Percentiles rank a stretch among this genome's conserved stretches.
Evolutionary conservation across 2,888 invertebrate genomes (phyloP).

Genomic region (Parapristionchus giblindavisi): DNA sequence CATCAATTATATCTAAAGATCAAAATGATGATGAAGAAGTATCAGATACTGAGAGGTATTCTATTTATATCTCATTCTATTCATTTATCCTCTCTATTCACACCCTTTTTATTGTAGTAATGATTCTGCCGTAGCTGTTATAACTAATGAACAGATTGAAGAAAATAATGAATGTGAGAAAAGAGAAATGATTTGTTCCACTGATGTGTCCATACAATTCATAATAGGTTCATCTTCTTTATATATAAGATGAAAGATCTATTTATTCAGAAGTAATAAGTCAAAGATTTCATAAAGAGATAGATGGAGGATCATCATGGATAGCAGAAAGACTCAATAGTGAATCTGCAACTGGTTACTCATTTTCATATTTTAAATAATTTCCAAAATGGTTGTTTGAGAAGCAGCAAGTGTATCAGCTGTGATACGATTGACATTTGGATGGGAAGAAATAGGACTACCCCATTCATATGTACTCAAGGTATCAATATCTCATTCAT

Average conservation of each 20-base stretch:
- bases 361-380: neutral
- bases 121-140: slow-evolving; percentile 25
- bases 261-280: slow-evolving; percentile 3
- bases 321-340: slow-evolving; percentile 32
- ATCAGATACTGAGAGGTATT: slow-evolving; percentile 29
- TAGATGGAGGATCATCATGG: slow-evolving; percentile 26
- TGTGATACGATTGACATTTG: slow-evolving; percentile 35
- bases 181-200: slow-evolving; percentile 29
- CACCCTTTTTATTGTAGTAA: slow-evolving; percentile 7
- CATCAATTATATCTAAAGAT: slow-evolving; percentile 30
- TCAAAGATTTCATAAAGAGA: slow-evolving; percentile 1
- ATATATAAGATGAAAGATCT: slow-evolving; percentile 14
- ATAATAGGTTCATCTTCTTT: slow-evolving; percentile 17
- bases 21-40: slow-evolving; percentile 24
- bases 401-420: slow-evolving; percentile 26
- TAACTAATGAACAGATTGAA: neutral
- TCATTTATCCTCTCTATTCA: neutral
- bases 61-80: neutral
- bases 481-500: slow-evolving; percentile 1
- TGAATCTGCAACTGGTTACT: slow-evolving; percentile 25
- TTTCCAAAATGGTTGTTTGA: neutral
- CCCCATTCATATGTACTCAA: slow-evolving; percentile 31
- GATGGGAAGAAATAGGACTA: slow-evolving; percentile 33
- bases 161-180: slow-evolving; percentile 17
- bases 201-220: slow-evolving; percentile 32